Evolutionary conservation across 2,113 vertebrate species (phyloP).

Genomic region (Chaenocephalus aceratus): DNA sequence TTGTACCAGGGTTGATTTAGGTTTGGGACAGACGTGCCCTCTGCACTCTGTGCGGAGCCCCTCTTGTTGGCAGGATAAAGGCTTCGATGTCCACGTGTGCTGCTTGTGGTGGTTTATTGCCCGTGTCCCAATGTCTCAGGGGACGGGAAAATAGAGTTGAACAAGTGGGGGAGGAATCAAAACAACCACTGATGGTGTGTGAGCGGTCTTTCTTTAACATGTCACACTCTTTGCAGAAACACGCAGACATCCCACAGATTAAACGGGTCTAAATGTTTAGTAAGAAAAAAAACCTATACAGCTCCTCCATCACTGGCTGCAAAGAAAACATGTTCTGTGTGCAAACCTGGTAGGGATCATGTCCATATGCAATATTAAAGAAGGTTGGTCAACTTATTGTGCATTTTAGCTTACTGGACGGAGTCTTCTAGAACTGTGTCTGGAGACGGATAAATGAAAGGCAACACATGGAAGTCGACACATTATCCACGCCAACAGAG

Average conservation of each 20-base stretch:
- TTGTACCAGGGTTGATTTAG: constrained; percentile 58
- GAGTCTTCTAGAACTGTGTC: not conserved
- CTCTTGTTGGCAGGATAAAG: constrained; percentile 72
- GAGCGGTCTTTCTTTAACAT: constrained; percentile 48
- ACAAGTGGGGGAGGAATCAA: constrained; percentile 44
- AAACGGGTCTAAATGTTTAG: not conserved
- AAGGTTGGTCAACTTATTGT: not conserved
- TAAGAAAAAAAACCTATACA: not conserved
- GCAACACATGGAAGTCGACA: not conserved
- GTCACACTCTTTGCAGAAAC: constrained; percentile 8
- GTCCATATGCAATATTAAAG: not conserved
- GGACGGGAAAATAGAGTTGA: constrained; percentile 36
- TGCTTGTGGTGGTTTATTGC: constrained; percentile 69
- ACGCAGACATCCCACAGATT: not conserved
- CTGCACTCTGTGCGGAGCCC: constrained; percentile 57
- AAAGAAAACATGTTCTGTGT: not conserved
- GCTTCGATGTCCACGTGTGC: constrained; percentile 55
- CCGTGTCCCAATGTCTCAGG: constrained; percentile 48
- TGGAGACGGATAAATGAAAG: not conserved
- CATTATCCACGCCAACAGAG: not conserved
- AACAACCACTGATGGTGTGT: constrained; percentile 18
- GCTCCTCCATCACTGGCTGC: not conserved
- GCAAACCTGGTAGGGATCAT: not conserved
- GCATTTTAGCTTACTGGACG: not conserved
- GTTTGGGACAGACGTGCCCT: constrained; percentile 62